These are phyloP conservation scores for Oligia fasciuncula DNA, from an alignment of 2,888 invertebrate species.

Conservation along the genomic window DNA sequence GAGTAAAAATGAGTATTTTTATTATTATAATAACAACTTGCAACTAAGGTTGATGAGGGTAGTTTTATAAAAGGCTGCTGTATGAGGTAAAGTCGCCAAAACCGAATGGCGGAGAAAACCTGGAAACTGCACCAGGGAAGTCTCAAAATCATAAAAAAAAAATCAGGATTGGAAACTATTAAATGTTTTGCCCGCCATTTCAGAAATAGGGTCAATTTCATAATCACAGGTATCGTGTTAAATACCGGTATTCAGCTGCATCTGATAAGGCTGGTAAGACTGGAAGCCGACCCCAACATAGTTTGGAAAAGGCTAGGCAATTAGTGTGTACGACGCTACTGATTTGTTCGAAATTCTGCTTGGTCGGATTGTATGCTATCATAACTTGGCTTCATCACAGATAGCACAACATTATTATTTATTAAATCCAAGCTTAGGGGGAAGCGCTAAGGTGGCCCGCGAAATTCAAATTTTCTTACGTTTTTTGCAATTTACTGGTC, in stretches of 20 bases:
- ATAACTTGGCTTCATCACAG: too few relatives aligned
- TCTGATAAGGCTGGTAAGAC: background rate
- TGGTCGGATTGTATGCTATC: too few relatives aligned
- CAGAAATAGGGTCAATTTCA: background rate
- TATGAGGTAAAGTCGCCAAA: too few relatives aligned
- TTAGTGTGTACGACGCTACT: background rate
- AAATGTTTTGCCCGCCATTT: background rate
- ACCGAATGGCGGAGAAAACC: background rate
- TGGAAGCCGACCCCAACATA: background rate
- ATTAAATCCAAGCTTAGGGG: too few relatives aligned
- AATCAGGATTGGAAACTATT: background rate
- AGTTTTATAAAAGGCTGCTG: background rate
- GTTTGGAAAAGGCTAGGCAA: background rate
- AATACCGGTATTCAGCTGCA: background rate
- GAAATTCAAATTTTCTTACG: too few relatives aligned
- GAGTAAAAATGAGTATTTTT: slow-evolving; percentile 13
- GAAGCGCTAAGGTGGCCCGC: too few relatives aligned
- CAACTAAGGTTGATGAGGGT: background rate
- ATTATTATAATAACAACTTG: background rate
- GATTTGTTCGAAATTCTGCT: too few relatives aligned
- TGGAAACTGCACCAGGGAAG: background rate
- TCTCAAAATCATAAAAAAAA: background rate
- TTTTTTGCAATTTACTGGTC: too few relatives aligned
- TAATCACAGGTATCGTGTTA: background rate
- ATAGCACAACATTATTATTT: too few relatives aligned